phyloP scores from a whole-genome alignment of 2,113 vertebrate genomes.

The Chloropsis cyanopogon region DNA sequence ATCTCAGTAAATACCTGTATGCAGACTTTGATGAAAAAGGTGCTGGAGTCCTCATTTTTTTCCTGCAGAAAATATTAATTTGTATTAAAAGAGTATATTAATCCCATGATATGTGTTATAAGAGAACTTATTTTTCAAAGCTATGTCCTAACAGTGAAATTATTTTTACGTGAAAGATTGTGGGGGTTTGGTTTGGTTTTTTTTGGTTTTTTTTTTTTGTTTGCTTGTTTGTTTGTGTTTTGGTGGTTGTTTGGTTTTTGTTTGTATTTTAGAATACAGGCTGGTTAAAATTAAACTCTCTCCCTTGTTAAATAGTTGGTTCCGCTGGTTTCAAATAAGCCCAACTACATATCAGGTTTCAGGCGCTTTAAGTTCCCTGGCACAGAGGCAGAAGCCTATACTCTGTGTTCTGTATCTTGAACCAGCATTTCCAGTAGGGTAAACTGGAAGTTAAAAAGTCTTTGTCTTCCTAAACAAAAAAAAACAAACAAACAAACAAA shows the following conservation, averaged over 20 bases:
- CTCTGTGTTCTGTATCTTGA: not conserved
- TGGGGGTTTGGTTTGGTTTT: accelerated
- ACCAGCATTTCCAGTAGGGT: not conserved
- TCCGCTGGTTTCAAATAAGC: not conserved
- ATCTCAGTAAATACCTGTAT: not conserved
- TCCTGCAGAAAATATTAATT: not conserved
- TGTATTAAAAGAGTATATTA: not conserved
- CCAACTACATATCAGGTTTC: not conserved
- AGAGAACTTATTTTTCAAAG: not conserved
- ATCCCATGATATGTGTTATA: not conserved
- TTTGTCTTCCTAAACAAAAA: not conserved
- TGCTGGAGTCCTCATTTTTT: not conserved
- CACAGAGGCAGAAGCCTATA: not conserved
- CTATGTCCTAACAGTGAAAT: not conserved
- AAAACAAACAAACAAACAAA: no score
- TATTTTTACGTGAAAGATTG: not conserved
- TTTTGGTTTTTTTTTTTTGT: not conserved
- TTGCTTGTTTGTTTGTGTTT: not conserved
- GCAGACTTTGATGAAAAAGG: not conserved
- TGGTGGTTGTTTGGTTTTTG: not conserved
- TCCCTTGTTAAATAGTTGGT: not conserved
- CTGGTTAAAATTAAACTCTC: not conserved
- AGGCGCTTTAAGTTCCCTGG: not conserved
- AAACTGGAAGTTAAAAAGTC: not conserved
- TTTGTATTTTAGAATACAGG: not conserved